Conservation (phyloP, 2,888 invertebrate genomes). For the Abrostola tripartita region DNA sequence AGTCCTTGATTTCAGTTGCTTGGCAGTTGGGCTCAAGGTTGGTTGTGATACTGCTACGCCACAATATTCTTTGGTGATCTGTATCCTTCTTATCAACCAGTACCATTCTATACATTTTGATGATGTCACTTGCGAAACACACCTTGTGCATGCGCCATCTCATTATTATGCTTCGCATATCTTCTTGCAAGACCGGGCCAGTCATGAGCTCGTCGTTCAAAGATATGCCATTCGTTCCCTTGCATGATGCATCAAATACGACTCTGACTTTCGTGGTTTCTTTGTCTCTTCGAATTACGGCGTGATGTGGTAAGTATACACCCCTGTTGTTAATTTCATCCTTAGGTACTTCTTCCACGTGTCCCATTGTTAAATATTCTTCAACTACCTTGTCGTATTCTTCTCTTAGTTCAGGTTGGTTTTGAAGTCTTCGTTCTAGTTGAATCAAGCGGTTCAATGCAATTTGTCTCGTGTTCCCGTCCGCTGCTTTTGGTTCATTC, state of each 20-base stretch:
- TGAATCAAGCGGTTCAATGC: slow-evolving; percentile 3
- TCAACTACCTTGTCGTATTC: slow-evolving; percentile 8
- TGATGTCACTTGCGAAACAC: slow-evolving; percentile 49
- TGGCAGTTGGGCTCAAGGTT: background rate
- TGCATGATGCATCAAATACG: slow-evolving; percentile 7
- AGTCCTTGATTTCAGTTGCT: slow-evolving; percentile 18
- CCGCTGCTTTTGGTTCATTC: background rate
- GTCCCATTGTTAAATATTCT: slow-evolving; percentile 7
- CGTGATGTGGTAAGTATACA: slow-evolving; percentile 15
- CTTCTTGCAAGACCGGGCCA: slow-evolving; percentile 44
- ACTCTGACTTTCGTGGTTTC: slow-evolving; percentile 8
- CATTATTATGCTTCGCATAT: slow-evolving; percentile 49
- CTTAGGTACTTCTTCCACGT: slow-evolving; percentile 7
- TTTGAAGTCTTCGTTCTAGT: slow-evolving; percentile 8
- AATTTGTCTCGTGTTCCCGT: slow-evolving; percentile 2
- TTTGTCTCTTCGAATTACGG: slow-evolving; percentile 4
- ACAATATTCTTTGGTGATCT: slow-evolving; percentile 13
- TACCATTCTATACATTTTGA: slow-evolving; percentile 60
- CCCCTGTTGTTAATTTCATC: slow-evolving; percentile 4
- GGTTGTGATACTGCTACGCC: background rate
- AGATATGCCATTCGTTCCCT: slow-evolving; percentile 18
- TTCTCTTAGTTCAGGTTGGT: slow-evolving; percentile 1
- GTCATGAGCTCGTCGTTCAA: slow-evolving; percentile 49
- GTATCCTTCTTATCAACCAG: slow-evolving; percentile 42
- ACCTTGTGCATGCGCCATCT: slow-evolving; percentile 47